A percentile compares a stretch with the other conserved stretches of the same genome.
Evolutionary conservation across 2,888 invertebrate genomes (phyloP).

Genomic region (Drosophila stalkeri): DNA sequence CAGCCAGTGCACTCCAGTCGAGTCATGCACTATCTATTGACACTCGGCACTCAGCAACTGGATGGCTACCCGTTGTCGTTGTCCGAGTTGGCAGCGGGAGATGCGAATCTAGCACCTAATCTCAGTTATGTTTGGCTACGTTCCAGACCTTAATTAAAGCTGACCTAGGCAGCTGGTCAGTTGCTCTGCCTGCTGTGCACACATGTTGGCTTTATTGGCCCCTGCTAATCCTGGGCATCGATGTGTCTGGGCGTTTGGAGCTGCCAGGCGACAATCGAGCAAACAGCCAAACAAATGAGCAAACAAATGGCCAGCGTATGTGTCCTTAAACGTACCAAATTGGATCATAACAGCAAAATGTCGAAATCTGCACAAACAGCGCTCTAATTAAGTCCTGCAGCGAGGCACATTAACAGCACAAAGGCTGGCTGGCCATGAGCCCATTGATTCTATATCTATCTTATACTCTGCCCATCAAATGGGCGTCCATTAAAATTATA

Average conservation of each 20-base stretch:
- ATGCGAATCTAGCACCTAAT: slow-evolving; percentile 8
- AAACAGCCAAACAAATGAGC: slow-evolving; percentile 77
- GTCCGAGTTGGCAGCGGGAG: slow-evolving; percentile 46
- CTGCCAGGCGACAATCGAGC: slow-evolving; percentile 70
- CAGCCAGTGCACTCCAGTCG: slow-evolving; percentile 44
- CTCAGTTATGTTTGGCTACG: slow-evolving; percentile 37
- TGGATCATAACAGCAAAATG: slow-evolving; percentile 79
- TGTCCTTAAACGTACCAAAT: slow-evolving; percentile 75
- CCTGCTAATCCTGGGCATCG: slow-evolving; percentile 71
- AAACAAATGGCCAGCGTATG: slow-evolving; percentile 72
- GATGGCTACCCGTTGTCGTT: slow-evolving; percentile 64
- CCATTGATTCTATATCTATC: slow-evolving; percentile 12
- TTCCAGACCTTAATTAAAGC: slow-evolving; percentile 64
- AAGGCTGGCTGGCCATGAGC: slow-evolving; percentile 25
- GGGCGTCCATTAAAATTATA: slow-evolving; percentile 49
- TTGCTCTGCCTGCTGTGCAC: slow-evolving; percentile 66
- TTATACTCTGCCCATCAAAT: slow-evolving; percentile 39
- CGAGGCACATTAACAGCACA: slow-evolving; percentile 59
- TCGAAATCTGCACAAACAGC: slow-evolving; percentile 81
- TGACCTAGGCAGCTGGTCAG: slow-evolving; percentile 33
- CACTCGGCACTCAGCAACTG: slow-evolving; percentile 49
- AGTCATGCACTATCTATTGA: slow-evolving; percentile 43
- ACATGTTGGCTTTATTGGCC: slow-evolving; percentile 68
- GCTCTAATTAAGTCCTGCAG: slow-evolving; percentile 81
- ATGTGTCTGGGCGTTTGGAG: slow-evolving; percentile 58